phyloP scores from a whole-genome alignment of 2,888 invertebrate genomes.

The Lamellibrachia columna region DNA sequence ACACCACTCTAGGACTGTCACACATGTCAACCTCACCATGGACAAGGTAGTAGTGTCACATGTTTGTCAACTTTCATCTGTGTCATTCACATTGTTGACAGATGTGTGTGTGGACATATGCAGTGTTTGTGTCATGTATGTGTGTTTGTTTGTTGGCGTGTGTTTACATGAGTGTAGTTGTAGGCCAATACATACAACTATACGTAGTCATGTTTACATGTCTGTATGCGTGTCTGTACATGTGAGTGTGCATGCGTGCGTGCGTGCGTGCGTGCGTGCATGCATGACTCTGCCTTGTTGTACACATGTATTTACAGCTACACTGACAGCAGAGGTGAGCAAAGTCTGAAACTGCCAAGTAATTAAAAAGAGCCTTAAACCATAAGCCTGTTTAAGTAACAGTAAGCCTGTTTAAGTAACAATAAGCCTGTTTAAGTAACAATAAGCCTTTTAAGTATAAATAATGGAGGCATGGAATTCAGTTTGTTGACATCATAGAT shows the following conservation, averaged over 20 bases:
- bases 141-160: not conserved
- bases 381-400: too few species aligned
- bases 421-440: too few species aligned
- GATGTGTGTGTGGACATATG: not conserved
- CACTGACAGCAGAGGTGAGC: not conserved
- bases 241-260: not conserved
- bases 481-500: too few species aligned
- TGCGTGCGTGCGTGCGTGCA: not conserved
- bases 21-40: not conserved
- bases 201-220: not conserved
- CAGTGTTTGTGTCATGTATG: not conserved
- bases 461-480: too few species aligned
- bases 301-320: not conserved
- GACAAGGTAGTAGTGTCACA: slow-evolving; percentile 12
- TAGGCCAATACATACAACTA: not conserved
- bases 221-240: not conserved
- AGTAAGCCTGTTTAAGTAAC: too few species aligned
- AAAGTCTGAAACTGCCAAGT: not conserved
- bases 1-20: not conserved
- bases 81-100: not conserved
- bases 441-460: too few species aligned
- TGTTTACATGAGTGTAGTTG: not conserved
- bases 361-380: not conserved
- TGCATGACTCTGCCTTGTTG: not conserved
- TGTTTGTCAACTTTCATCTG: not conserved